Base-by-base conservation (phyloP, 2,888 invertebrate genomes). In the Acleris holmiana region DNA sequence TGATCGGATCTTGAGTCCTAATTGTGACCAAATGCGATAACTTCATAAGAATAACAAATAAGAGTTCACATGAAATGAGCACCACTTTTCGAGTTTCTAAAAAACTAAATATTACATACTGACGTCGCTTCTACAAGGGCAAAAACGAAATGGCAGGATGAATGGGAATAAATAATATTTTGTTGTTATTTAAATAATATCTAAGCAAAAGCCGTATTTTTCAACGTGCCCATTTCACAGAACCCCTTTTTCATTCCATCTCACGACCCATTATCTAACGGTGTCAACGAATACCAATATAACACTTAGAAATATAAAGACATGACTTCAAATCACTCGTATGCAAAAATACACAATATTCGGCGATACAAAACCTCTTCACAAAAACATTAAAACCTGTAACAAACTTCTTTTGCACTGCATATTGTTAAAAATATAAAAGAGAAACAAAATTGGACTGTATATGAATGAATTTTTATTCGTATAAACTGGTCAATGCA, bases 321-420 rank as follows among this genome's bases (percentile, higher is more conserved):
- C 63, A 67, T 67, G 66, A 68, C 61, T 67, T 64, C 61, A 67
- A 61, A 63, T 73, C 77, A 77, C 76, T 80, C 79, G 76, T 80
- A 80, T 84, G 84, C 82, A 86, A 86, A 85, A 84, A 86, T 86
- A 86, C 82, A 82, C 75, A 70, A 76, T 69, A 76, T 70, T 77
- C 77, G 76, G 82, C 84, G 72, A 81, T 84, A 84, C 84, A 86
- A 86, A 87, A 87, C 84, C 82, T 87, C 84, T 82, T 84, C 83
- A 83, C 83, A 84, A 82, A 84, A 83, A 77, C 80, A 74, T 75
- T 5, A 40, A 68, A 68, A 57, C 61, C 69, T 69, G 61, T 65
- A 68, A 66, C 65, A 61, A 57, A 67, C 58, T 61, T 18, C 23
- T 48, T 15, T 44, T 60, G 56, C 53, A 59, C 23, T 17, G n/a